phyloP scores from a whole-genome alignment of 2,113 vertebrate genomes.

The Oceanites oceanicus region DNA sequence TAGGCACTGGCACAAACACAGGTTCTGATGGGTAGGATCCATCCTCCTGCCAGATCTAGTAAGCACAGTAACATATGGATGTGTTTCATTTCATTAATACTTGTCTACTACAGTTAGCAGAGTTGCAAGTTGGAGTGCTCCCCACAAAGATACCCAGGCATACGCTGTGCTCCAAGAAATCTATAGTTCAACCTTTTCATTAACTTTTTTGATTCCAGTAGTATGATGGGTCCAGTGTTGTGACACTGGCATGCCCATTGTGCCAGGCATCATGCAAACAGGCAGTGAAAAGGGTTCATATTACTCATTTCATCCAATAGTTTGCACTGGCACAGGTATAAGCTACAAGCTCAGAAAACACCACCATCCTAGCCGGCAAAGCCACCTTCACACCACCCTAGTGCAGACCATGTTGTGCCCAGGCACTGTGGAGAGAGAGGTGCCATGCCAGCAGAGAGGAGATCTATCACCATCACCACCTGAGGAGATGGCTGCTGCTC shows the following conservation, averaged over 20 bases:
- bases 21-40: conserved; percentile 90
- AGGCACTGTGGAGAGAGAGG: neutral
- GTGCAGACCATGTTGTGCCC: neutral
- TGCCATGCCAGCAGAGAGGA: neutral
- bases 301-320: neutral
- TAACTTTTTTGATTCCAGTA: neutral
- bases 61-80: neutral
- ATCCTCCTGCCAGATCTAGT: conserved; percentile 85
- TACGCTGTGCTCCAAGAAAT: neutral
- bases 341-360: neutral
- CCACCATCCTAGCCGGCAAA: neutral
- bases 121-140: neutral
- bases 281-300: neutral
- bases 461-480: neutral
- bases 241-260: neutral
- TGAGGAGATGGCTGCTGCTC: neutral
- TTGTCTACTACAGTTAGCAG: neutral
- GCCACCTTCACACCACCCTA: neutral
- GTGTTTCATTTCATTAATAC: neutral
- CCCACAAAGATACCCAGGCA: neutral
- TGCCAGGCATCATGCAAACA: neutral
- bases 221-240: neutral
- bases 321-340: neutral
- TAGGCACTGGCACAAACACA: conserved; percentile 83
- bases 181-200: neutral